Evolutionary conservation across 1,140 invertebrate genomes (phyloP), one percentile per base, ranked within the genome.

Genomic region (Paracyclopina nana): DNA sequence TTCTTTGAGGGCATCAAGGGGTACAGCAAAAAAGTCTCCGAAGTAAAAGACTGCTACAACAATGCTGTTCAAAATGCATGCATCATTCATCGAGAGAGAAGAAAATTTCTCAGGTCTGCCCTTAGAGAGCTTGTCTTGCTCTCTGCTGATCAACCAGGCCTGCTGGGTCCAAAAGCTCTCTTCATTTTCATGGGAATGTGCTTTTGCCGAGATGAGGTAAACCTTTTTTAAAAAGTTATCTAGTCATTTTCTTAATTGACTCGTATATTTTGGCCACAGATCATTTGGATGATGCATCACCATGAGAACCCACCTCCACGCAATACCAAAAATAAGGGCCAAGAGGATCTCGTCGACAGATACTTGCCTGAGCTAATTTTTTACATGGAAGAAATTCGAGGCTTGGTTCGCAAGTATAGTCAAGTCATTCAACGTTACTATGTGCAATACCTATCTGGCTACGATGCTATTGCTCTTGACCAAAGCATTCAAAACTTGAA

Each of bases 1-100:
- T 95, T 85, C 62, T 95, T 98, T 66, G 94, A 99, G 62, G 73
- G 78, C 6, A 79, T 96, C 22, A 98, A 97, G 70, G 88, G 90
- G 1, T 90, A 90, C 60, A 75, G 80, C 42, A 96, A 95, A 63
- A 68, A 83, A 54, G 78, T 91, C 30, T 80, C 79, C 1, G 90
- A 96, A 68, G 79, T 97, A 0, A 96, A 94, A 65, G 91, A 97
- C 54, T 82, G 82, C 54, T 86, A 90, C 59, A 85, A 72, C 62
- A 78, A 80, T 61, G 83, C 88, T 12, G 72, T 91, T 14, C 82
- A 86, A 59, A 84, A 86, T 63, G 80, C 87, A 62, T 73, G 82
- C 0, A 77, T 81, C 30, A 78, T 84, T 60, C 91, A 96, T 62
- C 72, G 90, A 59, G 95, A 99, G 60, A 70, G 91, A 54, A 71